Evolutionary conservation across 2,888 invertebrate genomes (phyloP).

Genomic region (Conus canariensis): DNA sequence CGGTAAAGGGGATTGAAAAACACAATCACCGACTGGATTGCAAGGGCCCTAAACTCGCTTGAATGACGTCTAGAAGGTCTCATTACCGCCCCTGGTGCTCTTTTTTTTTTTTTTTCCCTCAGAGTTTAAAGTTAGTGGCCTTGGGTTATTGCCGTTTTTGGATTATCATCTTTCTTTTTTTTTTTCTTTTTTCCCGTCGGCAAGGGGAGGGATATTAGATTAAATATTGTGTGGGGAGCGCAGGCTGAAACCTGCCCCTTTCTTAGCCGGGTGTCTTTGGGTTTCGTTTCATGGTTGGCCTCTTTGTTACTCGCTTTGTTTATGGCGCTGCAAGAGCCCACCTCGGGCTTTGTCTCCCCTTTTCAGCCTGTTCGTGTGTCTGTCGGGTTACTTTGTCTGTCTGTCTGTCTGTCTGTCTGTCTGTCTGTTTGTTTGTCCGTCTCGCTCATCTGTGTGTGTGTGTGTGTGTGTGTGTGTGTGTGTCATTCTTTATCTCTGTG

Average conservation of each 20-base stretch:
- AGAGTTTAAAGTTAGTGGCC: neutral
- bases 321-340: neutral
- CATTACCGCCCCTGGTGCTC: constrained; percentile 11
- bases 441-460: neutral
- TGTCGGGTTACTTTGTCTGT: neutral
- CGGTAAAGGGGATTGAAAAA: neutral
- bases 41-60: constrained; percentile 10
- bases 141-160: neutral
- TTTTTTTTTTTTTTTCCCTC: neutral
- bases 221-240: neutral
- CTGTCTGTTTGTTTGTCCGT: neutral
- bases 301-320: neutral
- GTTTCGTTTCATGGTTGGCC: too few species aligned
- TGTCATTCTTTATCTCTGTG: too few species aligned
- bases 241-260: too few species aligned
- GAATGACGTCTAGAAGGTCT: constrained; percentile 3
- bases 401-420: neutral
- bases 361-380: neutral
- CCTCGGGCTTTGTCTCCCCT: too few species aligned
- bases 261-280: too few species aligned
- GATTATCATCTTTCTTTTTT: constrained; percentile 10
- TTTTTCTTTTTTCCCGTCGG: neutral
- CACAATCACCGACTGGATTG: constrained; percentile 9
- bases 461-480: too few species aligned
- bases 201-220: neutral